A percentile compares a stretch with the other conserved stretches of the same genome.
These are phyloP conservation scores for Seriola rivoliana DNA, from an alignment of 2,113 vertebrate species.

Conservation along the genomic window DNA sequence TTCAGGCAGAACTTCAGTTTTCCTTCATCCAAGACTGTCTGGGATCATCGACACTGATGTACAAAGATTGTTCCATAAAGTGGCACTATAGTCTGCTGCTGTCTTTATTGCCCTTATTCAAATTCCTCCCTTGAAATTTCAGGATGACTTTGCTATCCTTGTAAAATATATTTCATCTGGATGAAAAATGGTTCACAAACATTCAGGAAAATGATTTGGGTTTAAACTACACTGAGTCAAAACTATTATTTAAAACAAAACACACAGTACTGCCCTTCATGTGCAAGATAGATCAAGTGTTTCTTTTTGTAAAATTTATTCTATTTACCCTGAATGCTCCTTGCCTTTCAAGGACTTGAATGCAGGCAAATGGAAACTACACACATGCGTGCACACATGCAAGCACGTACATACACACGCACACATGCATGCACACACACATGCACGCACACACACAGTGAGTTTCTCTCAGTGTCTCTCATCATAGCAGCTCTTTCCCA, in stretches of 20 bases:
- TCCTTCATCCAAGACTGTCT: background rate
- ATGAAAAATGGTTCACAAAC: background rate
- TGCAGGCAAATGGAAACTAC: conserved; percentile 3
- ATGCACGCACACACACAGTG: background rate
- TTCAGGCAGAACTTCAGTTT: conserved; percentile 20
- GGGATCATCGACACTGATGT: conserved; percentile 26
- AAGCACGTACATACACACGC: conserved; percentile 2
- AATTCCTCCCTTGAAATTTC: conserved; percentile 1
- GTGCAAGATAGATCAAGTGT: background rate
- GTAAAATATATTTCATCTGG: conserved; percentile 12
- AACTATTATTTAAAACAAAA: background rate
- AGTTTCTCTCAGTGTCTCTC: conserved; percentile 32
- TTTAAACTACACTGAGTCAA: background rate
- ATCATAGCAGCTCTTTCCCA: conserved; percentile 34
- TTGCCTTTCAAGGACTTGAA: conserved; percentile 37
- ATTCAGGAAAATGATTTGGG: background rate
- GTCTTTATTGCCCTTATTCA: conserved; percentile 30
- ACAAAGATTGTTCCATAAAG: conserved; percentile 13
- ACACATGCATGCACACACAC: background rate
- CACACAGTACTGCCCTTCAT: background rate
- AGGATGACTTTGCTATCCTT: conserved; percentile 8
- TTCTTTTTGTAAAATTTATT: conserved; percentile 10
- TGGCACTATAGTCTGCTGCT: conserved; percentile 15
- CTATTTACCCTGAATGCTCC: conserved; percentile 21
- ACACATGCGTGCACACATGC: background rate